These are phyloP conservation scores for Galerucella nymphaeae DNA, from an alignment of 2,888 invertebrate genomes.

Conservation along the genomic window DNA sequence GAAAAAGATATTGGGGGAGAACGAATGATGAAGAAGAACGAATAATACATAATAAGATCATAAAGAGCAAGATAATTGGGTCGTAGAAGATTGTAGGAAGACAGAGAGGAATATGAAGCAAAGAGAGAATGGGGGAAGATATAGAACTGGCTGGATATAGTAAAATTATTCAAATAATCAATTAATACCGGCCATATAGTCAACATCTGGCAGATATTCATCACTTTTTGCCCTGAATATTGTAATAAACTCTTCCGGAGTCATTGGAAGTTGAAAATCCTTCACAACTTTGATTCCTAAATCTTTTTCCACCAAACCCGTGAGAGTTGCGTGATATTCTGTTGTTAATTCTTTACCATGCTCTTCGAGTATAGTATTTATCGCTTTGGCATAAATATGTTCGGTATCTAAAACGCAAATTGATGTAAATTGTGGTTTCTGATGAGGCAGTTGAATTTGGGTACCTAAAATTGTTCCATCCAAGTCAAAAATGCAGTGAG, in stretches of 20 bases:
- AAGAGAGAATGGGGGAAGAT: too few species aligned
- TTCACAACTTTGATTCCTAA: constrained; percentile 67
- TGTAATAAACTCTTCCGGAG: constrained; percentile 69
- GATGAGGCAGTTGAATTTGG: neutral
- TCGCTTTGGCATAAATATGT: constrained; percentile 79
- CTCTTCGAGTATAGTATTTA: constrained; percentile 73
- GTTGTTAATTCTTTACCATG: constrained; percentile 83
- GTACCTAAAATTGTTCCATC: constrained; percentile 73
- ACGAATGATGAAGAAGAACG: too few species aligned
- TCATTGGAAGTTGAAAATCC: constrained; percentile 71
- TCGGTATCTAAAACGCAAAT: constrained; percentile 76
- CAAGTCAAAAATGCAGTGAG: constrained; percentile 82
- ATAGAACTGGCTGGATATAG: neutral
- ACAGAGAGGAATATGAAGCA: too few species aligned
- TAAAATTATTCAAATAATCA: neutral
- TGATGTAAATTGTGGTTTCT: neutral
- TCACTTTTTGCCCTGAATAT: constrained; percentile 68
- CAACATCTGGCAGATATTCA: constrained; percentile 70
- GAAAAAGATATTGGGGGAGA: too few species aligned
- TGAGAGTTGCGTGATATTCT: constrained; percentile 70
- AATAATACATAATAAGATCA: too few species aligned
- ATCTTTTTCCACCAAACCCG: constrained; percentile 67
- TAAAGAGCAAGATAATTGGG: too few species aligned
- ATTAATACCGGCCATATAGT: constrained; percentile 76
- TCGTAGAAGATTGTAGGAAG: too few species aligned